Conservation (phyloP, 2,113 vertebrate genomes). For the Oceanodroma tethys region DNA sequence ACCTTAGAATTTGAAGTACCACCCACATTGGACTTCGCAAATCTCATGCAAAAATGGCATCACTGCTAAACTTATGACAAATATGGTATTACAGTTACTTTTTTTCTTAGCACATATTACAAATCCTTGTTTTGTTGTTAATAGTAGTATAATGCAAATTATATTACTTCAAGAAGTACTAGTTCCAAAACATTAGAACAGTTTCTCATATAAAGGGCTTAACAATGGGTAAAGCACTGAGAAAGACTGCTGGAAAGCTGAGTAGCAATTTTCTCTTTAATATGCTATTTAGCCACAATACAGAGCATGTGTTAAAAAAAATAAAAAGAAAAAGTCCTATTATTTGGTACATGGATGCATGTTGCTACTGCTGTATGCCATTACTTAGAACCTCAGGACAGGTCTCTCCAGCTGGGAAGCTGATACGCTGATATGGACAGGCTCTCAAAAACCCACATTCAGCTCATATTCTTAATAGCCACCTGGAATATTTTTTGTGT, state of each 20-base stretch:
- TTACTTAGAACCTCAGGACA: neutral
- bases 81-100: neutral
- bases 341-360: neutral
- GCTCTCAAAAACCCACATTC: neutral
- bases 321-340: neutral
- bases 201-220: neutral
- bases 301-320: neutral
- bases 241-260: neutral
- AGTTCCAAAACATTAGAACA: neutral
- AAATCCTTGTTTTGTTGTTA: neutral
- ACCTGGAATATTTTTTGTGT: neutral
- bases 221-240: neutral
- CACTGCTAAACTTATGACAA: neutral
- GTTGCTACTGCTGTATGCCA: neutral
- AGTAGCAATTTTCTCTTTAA: neutral
- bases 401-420: neutral
- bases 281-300: neutral
- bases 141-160: neutral
- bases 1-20: neutral
- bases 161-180: neutral
- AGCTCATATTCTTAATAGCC: neutral
- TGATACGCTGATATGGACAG: neutral
- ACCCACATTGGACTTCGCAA: rapidly evolving
- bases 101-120: neutral
- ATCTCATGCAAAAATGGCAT: neutral